Percentiles rank a stretch among this genome's conserved stretches.
These are phyloP conservation scores for Melikaiella ostensackeni DNA, from an alignment of 2,888 invertebrate species.

Conservation along the genomic window DNA sequence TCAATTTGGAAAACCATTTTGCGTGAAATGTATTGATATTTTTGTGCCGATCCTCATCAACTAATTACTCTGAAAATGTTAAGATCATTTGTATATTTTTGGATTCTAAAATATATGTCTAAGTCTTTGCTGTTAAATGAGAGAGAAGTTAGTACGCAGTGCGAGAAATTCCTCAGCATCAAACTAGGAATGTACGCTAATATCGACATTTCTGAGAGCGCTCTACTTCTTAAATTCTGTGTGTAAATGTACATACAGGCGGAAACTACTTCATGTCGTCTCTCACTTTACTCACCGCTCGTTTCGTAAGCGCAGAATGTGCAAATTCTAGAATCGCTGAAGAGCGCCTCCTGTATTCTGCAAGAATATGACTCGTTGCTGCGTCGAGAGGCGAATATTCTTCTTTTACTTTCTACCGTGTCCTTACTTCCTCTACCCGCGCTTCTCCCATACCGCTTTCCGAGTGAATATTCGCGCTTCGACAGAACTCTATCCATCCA, in stretches of 20 bases:
- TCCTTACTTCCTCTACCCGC: neutral
- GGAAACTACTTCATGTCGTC: neutral
- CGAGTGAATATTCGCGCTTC: slow-evolving; percentile 7
- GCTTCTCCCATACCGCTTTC: neutral
- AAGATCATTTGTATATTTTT: too few relatives aligned
- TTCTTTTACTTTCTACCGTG: neutral
- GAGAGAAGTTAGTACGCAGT: neutral
- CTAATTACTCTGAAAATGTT: too few relatives aligned
- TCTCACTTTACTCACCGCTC: neutral
- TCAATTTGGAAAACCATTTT: too few relatives aligned
- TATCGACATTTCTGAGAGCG: neutral
- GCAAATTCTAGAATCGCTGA: neutral
- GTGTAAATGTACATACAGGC: neutral
- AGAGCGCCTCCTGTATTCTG: neutral
- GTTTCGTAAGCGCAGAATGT: slow-evolving; percentile 2
- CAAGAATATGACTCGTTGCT: slow-evolving; percentile 1
- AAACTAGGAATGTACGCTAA: neutral
- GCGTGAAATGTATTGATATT: too few relatives aligned
- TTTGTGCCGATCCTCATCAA: too few relatives aligned
- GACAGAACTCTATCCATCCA: slow-evolving; percentile 7
- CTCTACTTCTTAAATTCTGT: neutral
- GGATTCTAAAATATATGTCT: too few relatives aligned
- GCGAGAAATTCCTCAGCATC: neutral
- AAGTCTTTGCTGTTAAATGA: neutral
- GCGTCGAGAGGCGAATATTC: neutral